Evolutionary conservation across 2,888 invertebrate species (phyloP).

Genomic region (Leucoptera coffeella): DNA sequence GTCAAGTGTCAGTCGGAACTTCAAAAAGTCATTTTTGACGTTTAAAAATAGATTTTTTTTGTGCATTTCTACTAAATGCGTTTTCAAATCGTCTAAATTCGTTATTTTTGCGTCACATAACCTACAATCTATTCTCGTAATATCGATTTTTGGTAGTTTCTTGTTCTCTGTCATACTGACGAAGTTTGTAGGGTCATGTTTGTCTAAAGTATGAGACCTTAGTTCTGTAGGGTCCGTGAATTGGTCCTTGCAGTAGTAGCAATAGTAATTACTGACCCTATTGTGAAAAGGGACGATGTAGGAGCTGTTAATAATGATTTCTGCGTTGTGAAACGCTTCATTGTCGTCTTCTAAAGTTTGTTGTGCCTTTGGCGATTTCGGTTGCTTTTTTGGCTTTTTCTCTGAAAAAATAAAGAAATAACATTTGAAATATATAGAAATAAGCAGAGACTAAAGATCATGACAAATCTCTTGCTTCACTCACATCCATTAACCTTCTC

Average conservation of each 20-base stretch:
- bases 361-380: constrained; percentile 23
- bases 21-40: constrained; percentile 19
- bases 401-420: constrained; percentile 1
- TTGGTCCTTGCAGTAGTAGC: constrained; percentile 34
- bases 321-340: too few species aligned
- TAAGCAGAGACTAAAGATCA: too few species aligned
- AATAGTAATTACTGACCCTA: constrained; percentile 33
- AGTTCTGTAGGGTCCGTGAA: constrained; percentile 10
- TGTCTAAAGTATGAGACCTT: not conserved
- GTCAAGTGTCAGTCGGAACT: constrained; percentile 18
- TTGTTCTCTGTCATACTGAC: constrained; percentile 7
- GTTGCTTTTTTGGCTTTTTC: constrained; percentile 4
- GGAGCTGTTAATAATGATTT: too few species aligned
- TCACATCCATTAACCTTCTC: too few species aligned
- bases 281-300: constrained; percentile 33
- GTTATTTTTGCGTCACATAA: constrained; percentile 19
- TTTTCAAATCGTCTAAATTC: constrained; percentile 16
- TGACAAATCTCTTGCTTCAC: too few species aligned
- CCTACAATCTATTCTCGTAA: constrained; percentile 25
- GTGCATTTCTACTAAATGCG: constrained; percentile 17
- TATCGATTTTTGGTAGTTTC: constrained; percentile 33
- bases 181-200: constrained; percentile 1
- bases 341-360: constrained; percentile 28
- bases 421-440: not conserved
- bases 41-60: constrained; percentile 12